Evolutionary conservation across 53 echinoderm and acorn worm species (phyloP).

Genomic region (Zoroaster sp.): DNA sequence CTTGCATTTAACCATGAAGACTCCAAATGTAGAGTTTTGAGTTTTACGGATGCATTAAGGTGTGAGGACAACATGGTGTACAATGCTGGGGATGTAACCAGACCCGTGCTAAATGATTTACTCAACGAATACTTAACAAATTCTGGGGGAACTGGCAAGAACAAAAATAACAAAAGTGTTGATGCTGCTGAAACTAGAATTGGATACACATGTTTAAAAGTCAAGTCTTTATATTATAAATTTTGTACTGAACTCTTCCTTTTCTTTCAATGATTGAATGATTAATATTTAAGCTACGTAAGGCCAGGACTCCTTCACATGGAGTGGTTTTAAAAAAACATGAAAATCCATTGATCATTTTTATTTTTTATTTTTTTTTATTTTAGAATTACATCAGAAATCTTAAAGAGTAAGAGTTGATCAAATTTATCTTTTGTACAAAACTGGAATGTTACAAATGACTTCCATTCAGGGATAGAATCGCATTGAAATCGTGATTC

Average conservation of each 20-base stretch:
- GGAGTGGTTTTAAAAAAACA: no score
- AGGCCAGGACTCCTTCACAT: background rate
- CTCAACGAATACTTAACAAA: slow-evolving; percentile 48
- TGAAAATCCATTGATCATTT: no score
- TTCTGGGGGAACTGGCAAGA: background rate
- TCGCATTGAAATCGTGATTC: no score
- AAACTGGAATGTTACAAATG: no score
- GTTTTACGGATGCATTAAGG: slow-evolving; percentile 50
- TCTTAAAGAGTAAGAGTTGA: no score
- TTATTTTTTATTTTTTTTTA: no score
- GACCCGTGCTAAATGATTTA: slow-evolving; percentile 44
- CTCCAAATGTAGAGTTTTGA: slow-evolving; percentile 31
- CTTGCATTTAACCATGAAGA: slow-evolving; percentile 44
- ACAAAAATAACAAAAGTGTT: slow-evolving; percentile 10
- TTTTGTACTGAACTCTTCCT: background rate
- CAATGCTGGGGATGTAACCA: background rate
- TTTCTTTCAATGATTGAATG: background rate
- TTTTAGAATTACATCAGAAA: no score
- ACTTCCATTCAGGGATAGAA: no score
- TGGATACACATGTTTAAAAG: background rate
- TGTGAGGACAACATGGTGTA: background rate
- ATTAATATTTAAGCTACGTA: background rate
- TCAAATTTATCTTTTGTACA: no score
- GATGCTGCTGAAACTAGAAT: background rate
- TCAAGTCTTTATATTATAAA: background rate